Conservation (phyloP, 2,888 invertebrate genomes). For the Chrysolina americana region DNA sequence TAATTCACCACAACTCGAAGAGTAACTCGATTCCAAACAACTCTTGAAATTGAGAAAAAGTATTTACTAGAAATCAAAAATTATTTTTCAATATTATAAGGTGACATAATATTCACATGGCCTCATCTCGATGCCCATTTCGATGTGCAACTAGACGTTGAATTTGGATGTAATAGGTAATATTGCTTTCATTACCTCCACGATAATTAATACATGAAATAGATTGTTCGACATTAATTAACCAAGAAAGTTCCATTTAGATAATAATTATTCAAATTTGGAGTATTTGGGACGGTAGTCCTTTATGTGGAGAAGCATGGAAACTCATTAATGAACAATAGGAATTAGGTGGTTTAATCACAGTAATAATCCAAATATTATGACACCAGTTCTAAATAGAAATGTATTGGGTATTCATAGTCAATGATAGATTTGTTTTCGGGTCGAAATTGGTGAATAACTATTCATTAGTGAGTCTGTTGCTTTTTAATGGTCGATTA, state of each 20-base stretch:
- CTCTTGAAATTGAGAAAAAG: too few relatives aligned
- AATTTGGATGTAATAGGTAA: slow-evolving; percentile 42
- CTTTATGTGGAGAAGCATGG: slow-evolving; percentile 24
- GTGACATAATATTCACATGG: too few relatives aligned
- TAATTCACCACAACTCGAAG: too few relatives aligned
- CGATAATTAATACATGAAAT: slow-evolving; percentile 55
- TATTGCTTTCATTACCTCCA: slow-evolving; percentile 48
- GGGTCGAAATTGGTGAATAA: too few relatives aligned
- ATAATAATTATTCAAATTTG: slow-evolving; percentile 44
- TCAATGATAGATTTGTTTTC: too few relatives aligned
- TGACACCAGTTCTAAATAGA: background rate
- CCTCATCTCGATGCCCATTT: too few relatives aligned
- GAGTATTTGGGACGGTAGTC: slow-evolving; percentile 37
- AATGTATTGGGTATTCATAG: background rate
- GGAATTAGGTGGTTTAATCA: slow-evolving; percentile 31
- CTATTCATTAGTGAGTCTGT: too few relatives aligned
- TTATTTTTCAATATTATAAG: too few relatives aligned
- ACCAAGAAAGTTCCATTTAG: slow-evolving; percentile 47
- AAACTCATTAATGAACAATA: slow-evolving; percentile 36
- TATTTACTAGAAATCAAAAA: too few relatives aligned
- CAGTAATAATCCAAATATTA: slow-evolving; percentile 17
- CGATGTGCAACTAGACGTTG: background rate
- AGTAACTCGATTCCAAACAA: too few relatives aligned
- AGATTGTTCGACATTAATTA: slow-evolving; percentile 56
- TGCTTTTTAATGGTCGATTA: too few relatives aligned